Evolutionary conservation across 2,113 vertebrate species (phyloP).

Genomic region (Macquaria ambigua): DNA sequence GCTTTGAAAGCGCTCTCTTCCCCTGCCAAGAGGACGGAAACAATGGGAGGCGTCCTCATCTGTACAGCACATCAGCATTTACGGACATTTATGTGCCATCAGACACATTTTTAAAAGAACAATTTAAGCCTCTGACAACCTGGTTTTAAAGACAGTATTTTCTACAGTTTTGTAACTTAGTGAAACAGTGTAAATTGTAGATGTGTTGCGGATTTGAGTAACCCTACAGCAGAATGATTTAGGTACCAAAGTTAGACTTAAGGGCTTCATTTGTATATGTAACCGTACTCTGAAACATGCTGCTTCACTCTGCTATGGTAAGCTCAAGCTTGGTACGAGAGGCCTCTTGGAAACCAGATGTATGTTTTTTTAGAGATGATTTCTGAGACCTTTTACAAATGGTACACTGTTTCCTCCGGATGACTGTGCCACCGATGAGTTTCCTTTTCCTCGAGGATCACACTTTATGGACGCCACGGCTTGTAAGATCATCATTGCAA

Average conservation of each 20-base stretch:
- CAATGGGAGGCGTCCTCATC: constrained; percentile 12
- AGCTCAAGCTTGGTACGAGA: constrained; percentile 61
- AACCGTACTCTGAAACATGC: background rate
- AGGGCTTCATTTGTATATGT: constrained; percentile 25
- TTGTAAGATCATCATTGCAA: constrained; percentile 11
- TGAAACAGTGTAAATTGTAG: constrained; percentile 37
- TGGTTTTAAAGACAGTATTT: constrained; percentile 53
- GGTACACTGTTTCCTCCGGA: constrained; percentile 48
- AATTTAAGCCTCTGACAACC: background rate
- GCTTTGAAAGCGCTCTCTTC: constrained; percentile 50
- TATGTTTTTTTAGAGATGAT: background rate
- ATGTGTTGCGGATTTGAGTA: constrained; percentile 25
- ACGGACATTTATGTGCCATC: constrained; percentile 31
- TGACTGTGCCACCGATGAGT: background rate
- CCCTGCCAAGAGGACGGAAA: constrained; percentile 25
- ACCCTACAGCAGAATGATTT: constrained; percentile 21
- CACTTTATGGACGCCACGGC: background rate
- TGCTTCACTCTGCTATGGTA: constrained; percentile 12
- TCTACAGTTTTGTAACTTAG: constrained; percentile 50
- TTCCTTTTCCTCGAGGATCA: constrained; percentile 9
- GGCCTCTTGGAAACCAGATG: background rate
- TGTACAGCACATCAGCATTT: constrained; percentile 24
- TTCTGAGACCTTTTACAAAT: background rate
- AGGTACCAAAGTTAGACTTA: constrained; percentile 48
- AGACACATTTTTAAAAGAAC: constrained; percentile 9